phyloP scores from a whole-genome alignment of 1,140 invertebrate species.

The Plodia interpunctella region DNA sequence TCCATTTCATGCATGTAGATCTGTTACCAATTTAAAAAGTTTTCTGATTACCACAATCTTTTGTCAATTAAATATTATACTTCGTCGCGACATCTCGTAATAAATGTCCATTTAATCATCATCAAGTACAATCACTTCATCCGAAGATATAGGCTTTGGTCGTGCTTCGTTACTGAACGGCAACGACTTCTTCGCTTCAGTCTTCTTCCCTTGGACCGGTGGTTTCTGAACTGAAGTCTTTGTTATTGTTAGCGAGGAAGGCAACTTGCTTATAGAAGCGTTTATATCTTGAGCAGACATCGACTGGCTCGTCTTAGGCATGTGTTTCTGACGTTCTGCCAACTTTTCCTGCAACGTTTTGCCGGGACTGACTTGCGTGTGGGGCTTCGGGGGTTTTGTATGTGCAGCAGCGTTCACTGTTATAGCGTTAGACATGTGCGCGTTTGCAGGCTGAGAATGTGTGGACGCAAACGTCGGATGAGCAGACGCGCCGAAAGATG shows the following conservation, averaged over 20 bases:
- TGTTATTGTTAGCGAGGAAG: conserved; percentile 69
- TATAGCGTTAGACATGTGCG: conserved; percentile 55
- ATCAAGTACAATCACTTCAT: conserved; percentile 71
- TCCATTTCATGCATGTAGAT: no score
- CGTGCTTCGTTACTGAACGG: conserved; percentile 43
- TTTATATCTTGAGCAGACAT: conserved; percentile 40
- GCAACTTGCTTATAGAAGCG: conserved; percentile 65
- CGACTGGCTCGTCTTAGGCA: conserved; percentile 37
- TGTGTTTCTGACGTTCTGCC: conserved; percentile 78
- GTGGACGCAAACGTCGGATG: conserved; percentile 17
- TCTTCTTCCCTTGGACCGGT: conserved; percentile 38
- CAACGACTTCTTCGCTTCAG: conserved; percentile 53
- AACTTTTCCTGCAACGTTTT: conserved; percentile 81
- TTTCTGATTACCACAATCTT: neutral
- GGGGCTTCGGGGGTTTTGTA: conserved; percentile 57
- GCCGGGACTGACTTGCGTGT: conserved; percentile 72
- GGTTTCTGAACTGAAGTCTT: conserved; percentile 50
- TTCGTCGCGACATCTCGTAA: no score
- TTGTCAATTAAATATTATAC: conserved; percentile 7
- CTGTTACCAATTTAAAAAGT: no score
- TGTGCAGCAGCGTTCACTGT: conserved; percentile 43
- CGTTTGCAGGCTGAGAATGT: conserved; percentile 40
- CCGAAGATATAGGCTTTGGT: conserved; percentile 57
- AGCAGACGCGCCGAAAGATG: conserved; percentile 33
- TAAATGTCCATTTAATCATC: conserved; percentile 55